Percentiles rank a stretch among this genome's conserved stretches.
These are phyloP conservation scores for Corbicula japonica DNA, from an alignment of 2,888 invertebrate species.

Conservation along the genomic window DNA sequence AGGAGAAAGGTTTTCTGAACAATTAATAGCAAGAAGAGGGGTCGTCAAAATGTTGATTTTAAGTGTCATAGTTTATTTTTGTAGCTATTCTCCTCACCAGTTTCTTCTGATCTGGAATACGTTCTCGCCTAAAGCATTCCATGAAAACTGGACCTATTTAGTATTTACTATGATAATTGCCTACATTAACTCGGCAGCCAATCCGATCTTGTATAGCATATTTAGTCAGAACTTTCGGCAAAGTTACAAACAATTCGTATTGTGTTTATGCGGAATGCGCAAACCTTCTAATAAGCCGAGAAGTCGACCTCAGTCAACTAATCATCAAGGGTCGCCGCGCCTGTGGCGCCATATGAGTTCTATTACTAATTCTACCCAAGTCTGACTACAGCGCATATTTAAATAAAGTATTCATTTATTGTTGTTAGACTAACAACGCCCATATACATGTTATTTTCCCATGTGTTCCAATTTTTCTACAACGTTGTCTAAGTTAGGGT, in stretches of 20 bases:
- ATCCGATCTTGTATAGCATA: conserved; percentile 86
- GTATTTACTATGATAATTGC: conserved; percentile 85
- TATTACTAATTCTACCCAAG: too few species aligned
- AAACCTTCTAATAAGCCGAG: conserved; percentile 28
- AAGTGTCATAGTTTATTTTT: conserved; percentile 87
- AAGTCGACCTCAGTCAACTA: conserved; percentile 32
- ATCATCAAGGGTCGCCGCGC: conserved; percentile 50
- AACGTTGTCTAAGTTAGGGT: too few species aligned
- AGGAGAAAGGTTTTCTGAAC: conserved; percentile 76
- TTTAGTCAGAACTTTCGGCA: conserved; percentile 86
- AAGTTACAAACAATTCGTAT: conserved; percentile 76
- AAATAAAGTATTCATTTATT: too few species aligned
- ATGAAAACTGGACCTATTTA: conserved; percentile 83
- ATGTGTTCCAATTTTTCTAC: too few species aligned
- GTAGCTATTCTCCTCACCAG: conserved; percentile 87
- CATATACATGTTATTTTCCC: too few species aligned
- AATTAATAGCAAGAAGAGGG: conserved; percentile 82
- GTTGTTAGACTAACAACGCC: too few species aligned
- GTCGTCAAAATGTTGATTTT: conserved; percentile 87
- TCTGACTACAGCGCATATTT: too few species aligned
- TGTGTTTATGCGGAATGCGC: conserved; percentile 62
- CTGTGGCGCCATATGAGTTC: conserved; percentile 61
- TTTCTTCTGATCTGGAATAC: conserved; percentile 84
- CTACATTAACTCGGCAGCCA: conserved; percentile 86
- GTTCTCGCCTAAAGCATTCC: conserved; percentile 79